These are phyloP conservation scores for Oxyruncus cristatus DNA, from an alignment of 2,113 vertebrate genomes.

Conservation along the genomic window DNA sequence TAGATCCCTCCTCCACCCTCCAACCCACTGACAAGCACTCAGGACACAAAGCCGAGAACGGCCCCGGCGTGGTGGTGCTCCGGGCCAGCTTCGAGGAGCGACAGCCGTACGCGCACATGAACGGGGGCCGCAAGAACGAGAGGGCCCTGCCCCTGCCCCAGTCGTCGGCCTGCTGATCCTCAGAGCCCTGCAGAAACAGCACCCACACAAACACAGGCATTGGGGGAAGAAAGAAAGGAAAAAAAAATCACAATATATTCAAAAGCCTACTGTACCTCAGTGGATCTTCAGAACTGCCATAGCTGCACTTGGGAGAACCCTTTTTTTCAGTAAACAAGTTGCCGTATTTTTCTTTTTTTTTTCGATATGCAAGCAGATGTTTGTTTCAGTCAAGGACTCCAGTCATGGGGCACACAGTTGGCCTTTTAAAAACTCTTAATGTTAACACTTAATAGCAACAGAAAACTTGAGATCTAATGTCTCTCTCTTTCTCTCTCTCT, in stretches of 20 bases:
- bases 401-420: conserved; percentile 68
- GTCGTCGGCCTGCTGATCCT: conserved; percentile 96
- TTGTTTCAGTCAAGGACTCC: conserved; percentile 73
- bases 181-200: not conserved
- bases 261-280: conserved; percentile 87
- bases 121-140: conserved; percentile 94
- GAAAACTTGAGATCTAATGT: conserved; percentile 72
- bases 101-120: conserved; percentile 97
- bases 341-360: conserved; percentile 60
- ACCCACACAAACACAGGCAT: not conserved
- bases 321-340: conserved; percentile 75
- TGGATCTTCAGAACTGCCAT: conserved; percentile 81
- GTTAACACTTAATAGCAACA: conserved; percentile 76
- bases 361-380: conserved; percentile 80
- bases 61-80: conserved; percentile 85
- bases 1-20: conserved; percentile 88
- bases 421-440: conserved; percentile 77
- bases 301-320: conserved; percentile 78
- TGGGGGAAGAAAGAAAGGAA: conserved; percentile 34
- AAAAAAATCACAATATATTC: conserved; percentile 64
- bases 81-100: conserved; percentile 91
- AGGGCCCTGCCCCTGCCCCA: conserved; percentile 93
- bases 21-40: conserved; percentile 89
- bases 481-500: not conserved
- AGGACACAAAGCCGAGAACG: conserved; percentile 87